Conservation (phyloP, 2,113 vertebrate species). For the Salvelinus sp. region DNA sequence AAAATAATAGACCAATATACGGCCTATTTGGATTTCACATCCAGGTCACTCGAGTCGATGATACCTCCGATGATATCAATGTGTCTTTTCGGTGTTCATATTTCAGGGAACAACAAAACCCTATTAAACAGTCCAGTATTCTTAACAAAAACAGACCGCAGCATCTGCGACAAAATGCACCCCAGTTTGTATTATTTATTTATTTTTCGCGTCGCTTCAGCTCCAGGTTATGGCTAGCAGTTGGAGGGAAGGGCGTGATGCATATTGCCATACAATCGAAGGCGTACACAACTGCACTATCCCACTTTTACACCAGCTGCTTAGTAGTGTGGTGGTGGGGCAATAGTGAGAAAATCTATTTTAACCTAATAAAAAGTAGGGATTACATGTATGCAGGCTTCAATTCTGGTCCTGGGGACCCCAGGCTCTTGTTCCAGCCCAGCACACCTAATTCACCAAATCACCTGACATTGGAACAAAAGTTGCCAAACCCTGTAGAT, state of each 20-base stretch:
- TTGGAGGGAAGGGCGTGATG: conserved; percentile 26
- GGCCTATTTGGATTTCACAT: conserved; percentile 62
- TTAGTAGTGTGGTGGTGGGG: too few species aligned
- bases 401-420: too few species aligned
- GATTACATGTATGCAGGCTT: too few species aligned
- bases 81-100: not conserved
- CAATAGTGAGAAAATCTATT: too few species aligned
- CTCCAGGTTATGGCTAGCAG: conserved; percentile 56
- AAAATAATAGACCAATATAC: conserved; percentile 45
- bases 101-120: not conserved
- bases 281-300: too few species aligned
- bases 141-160: not conserved
- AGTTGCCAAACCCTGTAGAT: too few species aligned
- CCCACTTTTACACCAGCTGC: too few species aligned
- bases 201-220: conserved; percentile 41
- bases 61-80: not conserved
- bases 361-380: too few species aligned
- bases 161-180: not conserved
- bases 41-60: conserved; percentile 56
- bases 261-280: too few species aligned
- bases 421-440: too few species aligned
- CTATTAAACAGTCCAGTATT: not conserved
- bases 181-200: conserved; percentile 31
- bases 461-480: too few species aligned
- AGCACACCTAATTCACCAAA: too few species aligned